Evolutionary conservation across 2,888 invertebrate species (phyloP), one percentile per base, ranked within the genome.

Genomic region (Artemia sinica): DNA sequence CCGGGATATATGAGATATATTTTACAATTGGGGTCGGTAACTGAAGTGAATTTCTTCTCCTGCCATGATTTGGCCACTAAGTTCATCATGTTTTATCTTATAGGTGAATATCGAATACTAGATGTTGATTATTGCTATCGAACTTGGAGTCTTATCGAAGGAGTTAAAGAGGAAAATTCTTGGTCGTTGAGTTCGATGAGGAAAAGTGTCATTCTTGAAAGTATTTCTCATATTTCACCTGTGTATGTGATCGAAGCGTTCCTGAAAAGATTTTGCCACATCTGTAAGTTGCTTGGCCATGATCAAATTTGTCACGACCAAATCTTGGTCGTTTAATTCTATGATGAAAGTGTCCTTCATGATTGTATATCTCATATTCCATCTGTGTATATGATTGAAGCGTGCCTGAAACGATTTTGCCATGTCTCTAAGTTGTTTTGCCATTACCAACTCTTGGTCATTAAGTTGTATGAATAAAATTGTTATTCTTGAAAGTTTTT

Each of bases 71-170:
- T 41, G 41, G 41, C 41, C 41, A 41, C 41, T 41, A 41, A 1
- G 41, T 41, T 41, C 41, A 41, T 41, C 41, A 41, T 6, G 3
- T 41, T 41, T 41, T 41, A 41, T 41, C 41, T 58, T 58, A 18
- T 58, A 58, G 63, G 63, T 18, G 63, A 58, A 58, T 58, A 9
- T n/a, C 63, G 63, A 58, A 58, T 58, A 8, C 11, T 58, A 28
- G 63, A 58, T 58, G 10, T 58, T 9, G 63, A 58, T 28, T 58
- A 58, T 28, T 58, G 63, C 63, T 58, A 18, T 28, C 63, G 63
- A 9, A n/a, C 28, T 28, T 58, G 63, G 63, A 58, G 63, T 58
- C 63, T 58, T 9, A 58, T 58, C 14, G n/a, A n/a, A 28, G 63
- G 63, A 9, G 63, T 10, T 28, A 58, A 18, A 9, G 63, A 58